Percentiles rank a stretch among this genome's conserved stretches.
phyloP scores from a whole-genome alignment of 2,113 vertebrate species.

The Diphyllodes magnificus region DNA sequence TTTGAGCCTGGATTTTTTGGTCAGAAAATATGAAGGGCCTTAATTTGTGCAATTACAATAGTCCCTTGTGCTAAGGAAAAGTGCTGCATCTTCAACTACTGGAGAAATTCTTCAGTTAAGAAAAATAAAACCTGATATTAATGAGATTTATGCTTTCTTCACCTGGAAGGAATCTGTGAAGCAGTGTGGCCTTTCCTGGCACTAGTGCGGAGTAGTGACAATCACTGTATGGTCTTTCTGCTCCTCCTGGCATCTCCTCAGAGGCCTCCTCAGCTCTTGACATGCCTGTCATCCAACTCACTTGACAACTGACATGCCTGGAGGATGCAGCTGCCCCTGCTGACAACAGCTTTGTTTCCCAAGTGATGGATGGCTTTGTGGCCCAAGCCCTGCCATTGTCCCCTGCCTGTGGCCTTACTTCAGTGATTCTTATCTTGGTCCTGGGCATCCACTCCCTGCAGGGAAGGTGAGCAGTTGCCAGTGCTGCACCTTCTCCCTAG shows the following conservation, averaged over 20 bases:
- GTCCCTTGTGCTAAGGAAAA: neutral
- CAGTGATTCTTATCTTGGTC: slow-evolving; percentile 76
- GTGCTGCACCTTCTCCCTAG: neutral
- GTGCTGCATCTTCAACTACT: neutral
- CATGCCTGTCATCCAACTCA: slow-evolving; percentile 45
- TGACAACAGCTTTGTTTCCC: slow-evolving; percentile 82
- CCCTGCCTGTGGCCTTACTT: slow-evolving; percentile 44
- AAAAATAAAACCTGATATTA: neutral
- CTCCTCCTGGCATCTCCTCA: neutral
- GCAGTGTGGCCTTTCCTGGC: neutral
- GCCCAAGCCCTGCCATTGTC: slow-evolving; percentile 73
- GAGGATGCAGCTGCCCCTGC: slow-evolving; percentile 63
- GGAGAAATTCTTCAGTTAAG: neutral
- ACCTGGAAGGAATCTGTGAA: neutral
- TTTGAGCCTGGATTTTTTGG: neutral
- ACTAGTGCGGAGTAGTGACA: fast-evolving
- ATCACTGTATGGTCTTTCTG: neutral
- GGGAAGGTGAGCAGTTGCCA: slow-evolving; percentile 60
- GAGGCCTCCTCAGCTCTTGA: neutral
- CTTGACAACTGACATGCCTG: slow-evolving; percentile 62
- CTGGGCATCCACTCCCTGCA: slow-evolving; percentile 25
- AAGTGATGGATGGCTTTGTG: slow-evolving; percentile 79
- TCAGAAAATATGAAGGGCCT: neutral
- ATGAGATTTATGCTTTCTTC: neutral
- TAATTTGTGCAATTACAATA: neutral